These are phyloP conservation scores for Trachurus trachurus DNA, from an alignment of 2,797 vertebrate species.

Conservation along the genomic window DNA sequence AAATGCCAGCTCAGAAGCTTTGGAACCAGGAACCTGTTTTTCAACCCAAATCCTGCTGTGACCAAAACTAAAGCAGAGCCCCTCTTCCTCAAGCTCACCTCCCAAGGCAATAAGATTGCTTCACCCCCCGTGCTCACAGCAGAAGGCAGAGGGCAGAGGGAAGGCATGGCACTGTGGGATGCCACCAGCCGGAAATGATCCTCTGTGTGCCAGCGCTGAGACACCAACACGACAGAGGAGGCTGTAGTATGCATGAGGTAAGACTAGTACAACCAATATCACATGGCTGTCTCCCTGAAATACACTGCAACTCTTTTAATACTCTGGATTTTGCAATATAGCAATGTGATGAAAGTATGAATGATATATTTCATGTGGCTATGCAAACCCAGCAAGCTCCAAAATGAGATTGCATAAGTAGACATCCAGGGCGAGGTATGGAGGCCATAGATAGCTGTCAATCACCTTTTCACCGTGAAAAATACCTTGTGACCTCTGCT, in stretches of 20 bases:
- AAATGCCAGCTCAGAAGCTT: conserved; percentile 80
- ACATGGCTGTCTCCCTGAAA: conserved; percentile 38
- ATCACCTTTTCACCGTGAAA: conserved; percentile 72
- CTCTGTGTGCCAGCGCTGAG: conserved; percentile 75
- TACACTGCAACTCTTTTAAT: conserved; percentile 45
- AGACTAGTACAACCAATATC: conserved; percentile 48
- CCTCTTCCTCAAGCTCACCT: conserved; percentile 77
- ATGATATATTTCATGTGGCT: conserved; percentile 39
- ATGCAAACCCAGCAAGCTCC: conserved; percentile 44
- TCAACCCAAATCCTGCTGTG: conserved; percentile 80
- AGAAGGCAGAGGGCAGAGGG: conserved; percentile 82
- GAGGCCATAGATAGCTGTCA: conserved; percentile 67
- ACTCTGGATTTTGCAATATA: conserved; percentile 42
- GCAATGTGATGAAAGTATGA: conserved; percentile 38
- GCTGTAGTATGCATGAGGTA: conserved; percentile 51
- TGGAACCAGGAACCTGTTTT: conserved; percentile 79
- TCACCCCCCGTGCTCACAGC: conserved; percentile 75
- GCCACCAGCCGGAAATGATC: conserved; percentile 82
- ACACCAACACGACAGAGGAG: conserved; percentile 67
- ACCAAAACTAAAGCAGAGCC: conserved; percentile 74
- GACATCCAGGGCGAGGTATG: conserved; percentile 39
- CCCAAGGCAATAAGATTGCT: conserved; percentile 76
- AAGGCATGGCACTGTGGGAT: conserved; percentile 76
- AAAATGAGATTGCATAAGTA: conserved; percentile 65
- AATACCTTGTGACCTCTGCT: conserved; percentile 74